Conservation (phyloP, 2,113 vertebrate genomes). For the Oreochromis tanganicae region DNA sequence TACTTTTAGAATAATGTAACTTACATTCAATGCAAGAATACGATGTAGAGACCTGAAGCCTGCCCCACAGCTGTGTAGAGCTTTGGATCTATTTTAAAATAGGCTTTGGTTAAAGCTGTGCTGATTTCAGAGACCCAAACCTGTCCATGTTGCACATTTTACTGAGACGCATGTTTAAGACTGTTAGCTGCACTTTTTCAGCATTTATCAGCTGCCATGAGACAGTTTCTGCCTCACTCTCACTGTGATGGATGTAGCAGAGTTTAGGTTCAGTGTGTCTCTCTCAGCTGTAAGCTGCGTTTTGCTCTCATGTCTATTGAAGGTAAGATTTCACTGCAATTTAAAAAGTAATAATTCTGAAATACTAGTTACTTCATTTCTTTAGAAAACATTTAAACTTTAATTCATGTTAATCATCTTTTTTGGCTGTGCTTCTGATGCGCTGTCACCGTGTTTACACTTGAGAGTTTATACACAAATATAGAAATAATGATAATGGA, state of each 20-base stretch:
- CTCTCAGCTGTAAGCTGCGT: neutral
- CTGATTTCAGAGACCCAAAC: neutral
- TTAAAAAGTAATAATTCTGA: neutral
- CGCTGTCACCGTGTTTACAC: accelerated
- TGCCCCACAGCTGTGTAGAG: neutral
- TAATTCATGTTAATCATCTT: neutral
- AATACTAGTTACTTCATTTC: accelerated
- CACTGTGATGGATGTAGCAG: neutral
- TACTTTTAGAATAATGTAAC: neutral
- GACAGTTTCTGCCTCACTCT: neutral
- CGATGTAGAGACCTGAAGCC: neutral
- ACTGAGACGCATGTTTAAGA: accelerated
- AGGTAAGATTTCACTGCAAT: neutral
- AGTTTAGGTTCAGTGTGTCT: neutral
- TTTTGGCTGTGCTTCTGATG: neutral
- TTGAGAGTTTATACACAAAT: neutral
- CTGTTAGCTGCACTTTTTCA: neutral
- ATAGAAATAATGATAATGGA: too few species aligned
- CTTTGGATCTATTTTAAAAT: accelerated
- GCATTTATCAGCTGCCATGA: accelerated
- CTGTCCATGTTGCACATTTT: neutral
- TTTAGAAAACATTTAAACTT: neutral
- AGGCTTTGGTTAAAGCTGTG: neutral
- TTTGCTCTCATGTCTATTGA: neutral
- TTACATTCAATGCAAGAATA: neutral